A percentile compares a stretch with the other conserved stretches of the same genome.
phyloP scores from a whole-genome alignment of 2,888 invertebrate genomes.

The Pollenia angustigena region DNA sequence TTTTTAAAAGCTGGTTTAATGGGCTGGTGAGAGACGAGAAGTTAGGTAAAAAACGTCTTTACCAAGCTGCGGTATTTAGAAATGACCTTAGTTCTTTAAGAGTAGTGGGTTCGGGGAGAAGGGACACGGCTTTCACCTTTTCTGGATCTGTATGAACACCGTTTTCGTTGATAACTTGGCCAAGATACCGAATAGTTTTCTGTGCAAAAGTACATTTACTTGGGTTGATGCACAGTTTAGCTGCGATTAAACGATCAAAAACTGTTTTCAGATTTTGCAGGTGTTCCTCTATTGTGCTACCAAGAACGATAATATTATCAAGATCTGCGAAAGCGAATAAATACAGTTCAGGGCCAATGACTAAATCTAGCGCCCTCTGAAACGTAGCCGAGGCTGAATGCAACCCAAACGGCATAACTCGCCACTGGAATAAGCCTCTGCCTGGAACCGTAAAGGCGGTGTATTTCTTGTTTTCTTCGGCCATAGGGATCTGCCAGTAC shows the following conservation, averaged over 20 bases:
- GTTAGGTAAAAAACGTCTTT: no score
- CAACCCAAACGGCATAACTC: no score
- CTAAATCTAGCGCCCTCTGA: conserved; percentile 6
- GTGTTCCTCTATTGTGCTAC: conserved; percentile 42
- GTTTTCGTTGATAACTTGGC: conserved; percentile 51
- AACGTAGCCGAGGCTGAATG: no score
- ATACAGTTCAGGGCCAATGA: conserved; percentile 52
- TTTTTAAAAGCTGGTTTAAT: no score
- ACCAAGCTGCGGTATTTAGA: no score
- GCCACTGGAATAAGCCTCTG: no score
- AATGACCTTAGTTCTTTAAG: no score
- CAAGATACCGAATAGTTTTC: conserved; percentile 45
- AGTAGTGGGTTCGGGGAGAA: no score
- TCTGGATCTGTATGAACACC: conserved; percentile 50
- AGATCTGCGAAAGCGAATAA: conserved; percentile 43
- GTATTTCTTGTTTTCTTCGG: no score
- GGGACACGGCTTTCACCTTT: conserved; percentile 29
- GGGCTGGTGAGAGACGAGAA: no score
- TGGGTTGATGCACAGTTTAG: background rate
- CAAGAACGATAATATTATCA: conserved; percentile 45
- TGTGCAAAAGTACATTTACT: conserved; percentile 56
- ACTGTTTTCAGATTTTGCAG: conserved; percentile 31
- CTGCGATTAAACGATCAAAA: conserved; percentile 29
- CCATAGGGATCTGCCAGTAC: no score
- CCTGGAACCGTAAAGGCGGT: no score